Evolutionary conservation across 2,113 vertebrate genomes (phyloP).

Genomic region (Zosterops borbonicus): DNA sequence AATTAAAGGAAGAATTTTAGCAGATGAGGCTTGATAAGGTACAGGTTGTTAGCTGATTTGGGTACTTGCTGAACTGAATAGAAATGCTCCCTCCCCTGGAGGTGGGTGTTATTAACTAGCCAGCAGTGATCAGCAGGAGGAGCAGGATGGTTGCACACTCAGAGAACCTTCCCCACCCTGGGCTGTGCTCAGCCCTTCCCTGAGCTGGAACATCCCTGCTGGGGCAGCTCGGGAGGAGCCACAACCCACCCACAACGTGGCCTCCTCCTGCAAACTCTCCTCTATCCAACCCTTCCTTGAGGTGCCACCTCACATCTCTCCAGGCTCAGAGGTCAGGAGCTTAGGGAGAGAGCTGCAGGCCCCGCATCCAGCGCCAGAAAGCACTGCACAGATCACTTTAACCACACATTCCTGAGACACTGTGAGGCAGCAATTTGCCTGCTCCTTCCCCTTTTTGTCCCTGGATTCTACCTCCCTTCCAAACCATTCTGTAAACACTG

Average conservation of each 20-base stretch:
- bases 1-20: slow-evolving; percentile 28
- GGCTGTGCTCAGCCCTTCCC: neutral
- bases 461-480: neutral
- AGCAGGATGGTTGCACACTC: neutral
- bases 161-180: neutral
- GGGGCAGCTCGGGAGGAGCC: neutral
- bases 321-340: neutral
- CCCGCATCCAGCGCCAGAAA: neutral
- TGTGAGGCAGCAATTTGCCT: neutral
- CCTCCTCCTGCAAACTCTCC: no score
- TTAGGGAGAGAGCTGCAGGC: neutral
- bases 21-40: neutral
- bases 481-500: neutral
- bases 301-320: neutral
- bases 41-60: neutral
- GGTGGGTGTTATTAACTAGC: neutral
- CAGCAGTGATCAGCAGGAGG: neutral
- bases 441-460: neutral
- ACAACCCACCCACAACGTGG: neutral
- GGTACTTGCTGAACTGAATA: neutral
- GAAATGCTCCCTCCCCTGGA: neutral
- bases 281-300: accelerated
- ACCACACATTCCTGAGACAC: neutral
- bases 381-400: neutral
- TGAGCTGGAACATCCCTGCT: neutral